Evolutionary conservation across 2,113 vertebrate genomes (phyloP).

Genomic region (Caloenas nicobarica): DNA sequence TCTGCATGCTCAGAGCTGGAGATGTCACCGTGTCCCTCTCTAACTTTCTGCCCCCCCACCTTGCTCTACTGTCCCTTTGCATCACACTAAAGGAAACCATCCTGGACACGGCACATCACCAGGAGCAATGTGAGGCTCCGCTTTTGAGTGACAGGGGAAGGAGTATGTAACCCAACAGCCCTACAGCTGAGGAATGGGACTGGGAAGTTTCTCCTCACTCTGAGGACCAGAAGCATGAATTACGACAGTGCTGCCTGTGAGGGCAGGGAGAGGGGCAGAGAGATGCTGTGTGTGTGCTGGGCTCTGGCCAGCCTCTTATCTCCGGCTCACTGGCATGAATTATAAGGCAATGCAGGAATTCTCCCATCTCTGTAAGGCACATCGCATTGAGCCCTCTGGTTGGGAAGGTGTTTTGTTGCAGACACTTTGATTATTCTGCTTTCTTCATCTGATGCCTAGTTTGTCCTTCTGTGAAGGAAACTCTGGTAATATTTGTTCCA

Average conservation of each 20-base stretch:
- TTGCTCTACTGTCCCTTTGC: not conserved
- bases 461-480: not conserved
- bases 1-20: not conserved
- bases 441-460: not conserved
- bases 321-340: not conserved
- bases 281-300: not conserved
- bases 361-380: not conserved
- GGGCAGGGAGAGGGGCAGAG: not conserved
- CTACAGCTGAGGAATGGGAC: not conserved
- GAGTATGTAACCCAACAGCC: not conserved
- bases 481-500: not conserved
- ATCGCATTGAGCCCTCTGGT: rapidly evolving
- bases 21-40: not conserved
- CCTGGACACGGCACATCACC: not conserved
- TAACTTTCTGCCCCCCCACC: not conserved
- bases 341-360: not conserved
- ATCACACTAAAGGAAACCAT: not conserved
- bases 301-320: not conserved
- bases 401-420: not conserved
- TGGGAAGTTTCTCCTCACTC: not conserved
- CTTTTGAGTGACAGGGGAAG: not conserved
- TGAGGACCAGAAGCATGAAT: not conserved
- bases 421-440: not conserved
- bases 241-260: not conserved
- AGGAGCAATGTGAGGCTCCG: not conserved